phyloP scores from a whole-genome alignment of 2,797 vertebrate genomes.

The Antrozous pallidus region DNA sequence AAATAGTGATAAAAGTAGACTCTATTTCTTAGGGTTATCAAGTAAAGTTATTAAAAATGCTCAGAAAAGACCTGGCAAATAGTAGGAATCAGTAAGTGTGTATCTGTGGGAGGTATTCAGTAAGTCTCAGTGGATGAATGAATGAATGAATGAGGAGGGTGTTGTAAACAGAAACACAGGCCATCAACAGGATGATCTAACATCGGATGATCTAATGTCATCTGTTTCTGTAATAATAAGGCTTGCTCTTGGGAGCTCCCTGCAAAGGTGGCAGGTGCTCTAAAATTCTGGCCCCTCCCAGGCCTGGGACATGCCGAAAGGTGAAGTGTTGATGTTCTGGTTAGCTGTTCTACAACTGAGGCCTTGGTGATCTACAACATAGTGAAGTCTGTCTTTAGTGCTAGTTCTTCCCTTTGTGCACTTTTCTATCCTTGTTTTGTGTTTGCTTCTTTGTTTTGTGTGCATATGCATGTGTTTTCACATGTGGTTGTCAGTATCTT shows the following conservation, averaged over 20 bases:
- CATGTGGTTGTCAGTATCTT: not conserved
- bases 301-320: not conserved
- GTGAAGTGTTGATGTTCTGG: not conserved
- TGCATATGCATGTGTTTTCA: not conserved
- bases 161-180: not conserved
- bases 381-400: not conserved
- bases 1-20: not conserved
- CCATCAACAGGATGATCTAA: not conserved
- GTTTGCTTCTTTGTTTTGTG: not conserved
- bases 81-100: not conserved
- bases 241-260: not conserved
- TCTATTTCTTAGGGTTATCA: not conserved
- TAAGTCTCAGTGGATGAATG: not conserved
- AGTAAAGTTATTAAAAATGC: not conserved
- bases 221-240: not conserved
- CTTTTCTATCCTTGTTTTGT: not conserved
- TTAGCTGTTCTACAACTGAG: not conserved
- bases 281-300: not conserved
- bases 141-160: not conserved
- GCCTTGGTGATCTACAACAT: not conserved
- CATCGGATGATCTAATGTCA: not conserved
- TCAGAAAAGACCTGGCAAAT: not conserved
- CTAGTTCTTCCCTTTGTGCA: not conserved
- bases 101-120: not conserved
- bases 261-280: not conserved